A percentile compares a stretch with the other conserved stretches of the same genome.
phyloP scores from a whole-genome alignment of 2,797 vertebrate species.

The Myotis planiceps region DNA sequence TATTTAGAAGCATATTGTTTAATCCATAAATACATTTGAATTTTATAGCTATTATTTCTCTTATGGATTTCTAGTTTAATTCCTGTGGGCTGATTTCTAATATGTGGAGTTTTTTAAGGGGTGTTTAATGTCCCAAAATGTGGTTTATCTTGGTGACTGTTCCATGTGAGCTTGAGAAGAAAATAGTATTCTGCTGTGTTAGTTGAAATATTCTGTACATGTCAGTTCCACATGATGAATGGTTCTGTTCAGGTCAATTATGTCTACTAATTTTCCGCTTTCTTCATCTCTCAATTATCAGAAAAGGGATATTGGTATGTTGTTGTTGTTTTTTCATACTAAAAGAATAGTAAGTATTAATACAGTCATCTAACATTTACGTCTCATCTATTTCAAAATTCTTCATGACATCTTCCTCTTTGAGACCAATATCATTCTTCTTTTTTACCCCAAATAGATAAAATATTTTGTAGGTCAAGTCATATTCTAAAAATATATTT shows the following conservation, averaged over 20 bases:
- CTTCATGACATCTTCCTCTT: neutral
- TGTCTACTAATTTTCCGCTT: neutral
- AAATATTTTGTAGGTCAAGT: neutral
- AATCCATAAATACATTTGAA: neutral
- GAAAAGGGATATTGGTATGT: neutral
- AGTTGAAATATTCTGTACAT: neutral
- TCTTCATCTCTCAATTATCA: neutral
- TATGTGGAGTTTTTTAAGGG: neutral
- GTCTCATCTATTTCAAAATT: neutral
- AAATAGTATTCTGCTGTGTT: neutral
- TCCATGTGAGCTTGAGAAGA: neutral
- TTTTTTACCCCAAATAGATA: neutral
- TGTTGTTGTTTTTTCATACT: neutral
- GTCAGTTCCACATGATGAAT: neutral
- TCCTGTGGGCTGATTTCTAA: neutral
- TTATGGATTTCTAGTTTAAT: neutral
- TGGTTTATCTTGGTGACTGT: neutral
- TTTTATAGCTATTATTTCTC: neutral
- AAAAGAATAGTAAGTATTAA: neutral
- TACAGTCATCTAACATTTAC: neutral
- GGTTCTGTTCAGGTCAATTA: neutral
- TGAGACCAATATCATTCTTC: neutral
- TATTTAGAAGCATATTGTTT: neutral
- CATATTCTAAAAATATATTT: neutral
- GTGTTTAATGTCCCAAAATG: neutral